Percentiles rank a stretch among this genome's conserved stretches.
These are phyloP conservation scores for Drosophila novamexicana DNA, from an alignment of 1,140 invertebrate genomes.

Conservation along the genomic window DNA sequence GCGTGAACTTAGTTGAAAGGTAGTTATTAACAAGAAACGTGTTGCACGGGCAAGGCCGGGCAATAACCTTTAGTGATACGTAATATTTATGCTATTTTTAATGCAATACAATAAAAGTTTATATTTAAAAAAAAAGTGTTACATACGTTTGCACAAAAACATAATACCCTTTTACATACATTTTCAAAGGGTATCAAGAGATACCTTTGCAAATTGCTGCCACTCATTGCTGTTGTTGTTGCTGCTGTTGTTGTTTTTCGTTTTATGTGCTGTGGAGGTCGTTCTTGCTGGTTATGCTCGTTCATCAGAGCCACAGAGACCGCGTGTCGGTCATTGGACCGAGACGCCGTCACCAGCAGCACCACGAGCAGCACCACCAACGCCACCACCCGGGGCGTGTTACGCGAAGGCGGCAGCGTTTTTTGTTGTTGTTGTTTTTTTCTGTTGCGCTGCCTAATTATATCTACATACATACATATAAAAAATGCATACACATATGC, in stretches of 20 bases:
- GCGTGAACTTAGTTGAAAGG: too few relatives aligned
- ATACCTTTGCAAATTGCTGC: constrained; percentile 69
- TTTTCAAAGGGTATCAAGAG: neutral
- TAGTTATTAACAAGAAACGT: too few relatives aligned
- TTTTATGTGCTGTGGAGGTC: constrained; percentile 75
- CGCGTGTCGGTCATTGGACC: constrained; percentile 79
- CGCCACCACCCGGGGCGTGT: constrained; percentile 63
- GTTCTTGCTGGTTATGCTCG: constrained; percentile 75
- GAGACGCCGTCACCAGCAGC: constrained; percentile 40
- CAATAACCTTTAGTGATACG: too few relatives aligned
- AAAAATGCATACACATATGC: constrained; percentile 20
- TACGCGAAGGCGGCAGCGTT: constrained; percentile 57
- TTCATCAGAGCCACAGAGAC: constrained; percentile 46
- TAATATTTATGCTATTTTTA: too few relatives aligned
- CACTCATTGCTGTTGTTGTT: constrained; percentile 25
- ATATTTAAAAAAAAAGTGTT: too few relatives aligned
- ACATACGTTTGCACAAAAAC: too few relatives aligned
- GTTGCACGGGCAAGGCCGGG: too few relatives aligned
- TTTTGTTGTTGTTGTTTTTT: constrained; percentile 39
- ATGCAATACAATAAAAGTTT: too few relatives aligned
- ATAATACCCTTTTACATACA: neutral
- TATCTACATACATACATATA: constrained; percentile 3
- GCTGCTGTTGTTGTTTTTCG: constrained; percentile 20
- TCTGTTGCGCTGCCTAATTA: constrained; percentile 37
- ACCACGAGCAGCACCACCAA: neutral